Percentiles rank a stretch among this genome's conserved stretches.
Evolutionary conservation across 2,888 invertebrate genomes (phyloP).

Genomic region (Polymixis lichenea): DNA sequence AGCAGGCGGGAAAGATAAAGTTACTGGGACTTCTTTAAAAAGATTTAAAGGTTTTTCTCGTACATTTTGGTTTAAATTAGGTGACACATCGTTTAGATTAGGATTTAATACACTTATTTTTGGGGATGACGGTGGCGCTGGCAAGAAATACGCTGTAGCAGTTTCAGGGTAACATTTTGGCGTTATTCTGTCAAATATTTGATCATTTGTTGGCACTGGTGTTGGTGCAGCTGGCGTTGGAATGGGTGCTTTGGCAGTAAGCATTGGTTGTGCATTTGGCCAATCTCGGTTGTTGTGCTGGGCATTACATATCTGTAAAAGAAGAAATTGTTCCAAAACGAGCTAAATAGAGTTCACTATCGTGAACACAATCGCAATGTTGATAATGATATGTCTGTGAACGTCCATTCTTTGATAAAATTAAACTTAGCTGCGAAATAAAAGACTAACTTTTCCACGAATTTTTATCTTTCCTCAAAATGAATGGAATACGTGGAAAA

Average conservation of each 20-base stretch:
- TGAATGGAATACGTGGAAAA: neutral
- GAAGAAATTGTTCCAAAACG: neutral
- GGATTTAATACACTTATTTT: slow-evolving; percentile 61
- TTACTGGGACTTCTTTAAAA: slow-evolving; percentile 33
- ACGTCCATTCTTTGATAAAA: too few species aligned
- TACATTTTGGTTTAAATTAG: neutral
- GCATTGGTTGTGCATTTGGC: neutral
- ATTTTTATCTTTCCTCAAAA: neutral
- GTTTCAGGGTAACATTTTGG: slow-evolving; percentile 68
- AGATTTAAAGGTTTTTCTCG: slow-evolving; percentile 34
- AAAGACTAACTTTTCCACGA: neutral
- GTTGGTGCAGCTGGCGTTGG: neutral
- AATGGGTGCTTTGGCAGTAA: neutral
- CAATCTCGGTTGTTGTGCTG: slow-evolving; percentile 11
- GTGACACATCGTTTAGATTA: slow-evolving; percentile 28
- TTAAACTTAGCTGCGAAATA: neutral
- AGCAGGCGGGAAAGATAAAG: slow-evolving; percentile 19
- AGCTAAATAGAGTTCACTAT: neutral
- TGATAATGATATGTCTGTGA: neutral
- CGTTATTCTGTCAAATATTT: slow-evolving; percentile 28
- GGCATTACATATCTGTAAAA: slow-evolving; percentile 49
- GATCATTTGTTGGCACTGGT: slow-evolving; percentile 14
- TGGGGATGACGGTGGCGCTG: slow-evolving; percentile 62
- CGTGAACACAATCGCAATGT: neutral
- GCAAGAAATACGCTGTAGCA: slow-evolving; percentile 69